Percentiles rank a stretch among this genome's conserved stretches.
phyloP scores from a whole-genome alignment of 2,888 invertebrate genomes.

The Nebria salina region DNA sequence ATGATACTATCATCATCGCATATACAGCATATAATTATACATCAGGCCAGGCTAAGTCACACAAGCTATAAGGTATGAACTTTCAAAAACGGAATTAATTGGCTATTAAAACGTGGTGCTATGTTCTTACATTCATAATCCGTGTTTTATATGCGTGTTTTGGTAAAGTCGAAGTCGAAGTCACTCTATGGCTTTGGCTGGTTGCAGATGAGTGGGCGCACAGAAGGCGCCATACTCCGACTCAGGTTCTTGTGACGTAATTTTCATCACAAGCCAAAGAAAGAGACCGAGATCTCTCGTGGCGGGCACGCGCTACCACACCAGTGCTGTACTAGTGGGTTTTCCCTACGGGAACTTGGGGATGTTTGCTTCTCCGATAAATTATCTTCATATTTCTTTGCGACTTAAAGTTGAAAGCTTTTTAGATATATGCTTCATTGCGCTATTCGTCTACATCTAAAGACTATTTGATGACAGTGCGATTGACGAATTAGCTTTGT shows the following conservation, averaged over 20 bases:
- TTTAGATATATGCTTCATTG: too few relatives aligned
- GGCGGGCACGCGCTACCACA: constrained; percentile 54
- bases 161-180: constrained; percentile 24
- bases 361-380: too few relatives aligned
- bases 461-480: too few relatives aligned
- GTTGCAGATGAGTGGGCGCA: constrained; percentile 53
- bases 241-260: constrained; percentile 49
- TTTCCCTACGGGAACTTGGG: background rate
- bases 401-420: too few relatives aligned
- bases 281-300: constrained; percentile 39
- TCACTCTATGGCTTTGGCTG: constrained; percentile 15
- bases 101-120: constrained; percentile 49
- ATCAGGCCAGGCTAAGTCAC: background rate
- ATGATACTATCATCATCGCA: background rate
- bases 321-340: background rate
- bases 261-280: constrained; percentile 53
- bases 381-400: too few relatives aligned
- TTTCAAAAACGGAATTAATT: constrained; percentile 50
- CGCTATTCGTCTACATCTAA: too few relatives aligned
- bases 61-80: constrained; percentile 26
- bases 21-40: background rate
- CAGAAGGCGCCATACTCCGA: constrained; percentile 56
- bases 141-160: constrained; percentile 52
- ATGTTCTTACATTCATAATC: constrained; percentile 51
- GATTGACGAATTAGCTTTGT: too few relatives aligned